Evolutionary conservation across 1,140 invertebrate species (phyloP), one percentile per base, ranked within the genome.

Genomic region (Philopotamus ludificatus): DNA sequence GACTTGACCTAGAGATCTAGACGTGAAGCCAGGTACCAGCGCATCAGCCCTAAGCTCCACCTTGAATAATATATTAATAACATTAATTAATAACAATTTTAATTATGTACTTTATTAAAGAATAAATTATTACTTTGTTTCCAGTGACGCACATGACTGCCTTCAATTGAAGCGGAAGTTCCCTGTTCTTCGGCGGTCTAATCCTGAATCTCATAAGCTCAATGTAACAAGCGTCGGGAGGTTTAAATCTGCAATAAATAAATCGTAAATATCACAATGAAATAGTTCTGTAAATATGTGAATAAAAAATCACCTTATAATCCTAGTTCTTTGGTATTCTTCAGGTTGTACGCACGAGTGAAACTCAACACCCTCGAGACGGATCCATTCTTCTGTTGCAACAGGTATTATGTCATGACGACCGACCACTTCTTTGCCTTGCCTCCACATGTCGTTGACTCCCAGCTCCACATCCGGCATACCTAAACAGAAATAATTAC

Each of bases 341-440:
- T 94, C 89, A 70, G 90, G 88, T 74, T 97, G 90, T 7, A 99
- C 91, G 75, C 92, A 94, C 34, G 89, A 88, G 80, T 99, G 96
- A 76, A 99, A 98, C 76, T 99, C 95, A 0, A 93, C 86, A 20
- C 89, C 86, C 80, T 99, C 96, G 3, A 99, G 84, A 44, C 93
- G 86, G 72, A 99, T 99, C 98, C 98, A 99, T 80, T 99, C 95
- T 79, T 99, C 98, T 0, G 98, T 99, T 60, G 95, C 93, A 25
- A 99, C 96, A 7, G 97, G 97, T 73, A 99, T 97, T 74, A 99
- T 99, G 78, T 99, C 98, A 77, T 99, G 95, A 15, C 98, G 83
- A 0, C 98, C 95, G 0, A 99, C 98, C 12, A 99, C 95, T 84
- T 99, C 98, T 80, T 95, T 95, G 7, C 98, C 98, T 81, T 98